Conservation (phyloP, 1,140 invertebrate species). For the Halictus rubicundus region DNA sequence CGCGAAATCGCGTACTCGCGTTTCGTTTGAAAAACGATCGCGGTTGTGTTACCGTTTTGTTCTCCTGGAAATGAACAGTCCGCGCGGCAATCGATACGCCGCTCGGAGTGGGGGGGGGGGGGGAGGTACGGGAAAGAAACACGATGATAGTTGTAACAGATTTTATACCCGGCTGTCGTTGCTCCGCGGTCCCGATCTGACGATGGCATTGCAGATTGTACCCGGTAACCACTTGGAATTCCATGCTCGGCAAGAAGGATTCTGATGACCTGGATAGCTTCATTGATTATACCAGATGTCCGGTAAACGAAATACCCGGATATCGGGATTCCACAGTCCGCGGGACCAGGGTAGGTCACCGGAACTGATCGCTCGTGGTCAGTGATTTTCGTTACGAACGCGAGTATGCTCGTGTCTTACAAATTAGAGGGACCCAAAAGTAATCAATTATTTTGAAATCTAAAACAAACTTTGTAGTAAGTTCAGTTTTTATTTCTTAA, state of each 20-base stretch:
- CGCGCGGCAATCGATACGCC: background rate
- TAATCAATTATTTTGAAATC: too few relatives aligned
- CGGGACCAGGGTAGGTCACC: background rate
- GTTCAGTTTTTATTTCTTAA: too few relatives aligned
- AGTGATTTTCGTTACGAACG: background rate
- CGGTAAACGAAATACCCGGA: background rate
- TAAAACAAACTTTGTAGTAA: too few relatives aligned
- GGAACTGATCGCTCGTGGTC: background rate
- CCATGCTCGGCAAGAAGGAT: background rate
- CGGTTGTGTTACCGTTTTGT: background rate
- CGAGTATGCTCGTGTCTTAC: too few relatives aligned
- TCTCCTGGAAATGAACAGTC: background rate
- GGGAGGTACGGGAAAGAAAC: background rate
- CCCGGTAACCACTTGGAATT: background rate
- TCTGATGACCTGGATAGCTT: slow-evolving; percentile 7
- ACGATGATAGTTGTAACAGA: background rate
- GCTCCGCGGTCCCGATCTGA: background rate
- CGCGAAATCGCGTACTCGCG: slow-evolving; percentile 9
- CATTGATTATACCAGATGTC: slow-evolving; percentile 1
- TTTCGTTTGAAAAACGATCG: slow-evolving; percentile 15
- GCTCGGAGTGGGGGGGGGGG: too few relatives aligned
- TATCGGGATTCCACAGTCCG: too few relatives aligned
- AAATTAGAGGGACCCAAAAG: too few relatives aligned
- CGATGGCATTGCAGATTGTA: background rate
- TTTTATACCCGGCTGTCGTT: background rate